Evolutionary conservation across 2,113 vertebrate genomes (phyloP), one percentile per base, ranked within the genome.

Genomic region (Apus apus): DNA sequence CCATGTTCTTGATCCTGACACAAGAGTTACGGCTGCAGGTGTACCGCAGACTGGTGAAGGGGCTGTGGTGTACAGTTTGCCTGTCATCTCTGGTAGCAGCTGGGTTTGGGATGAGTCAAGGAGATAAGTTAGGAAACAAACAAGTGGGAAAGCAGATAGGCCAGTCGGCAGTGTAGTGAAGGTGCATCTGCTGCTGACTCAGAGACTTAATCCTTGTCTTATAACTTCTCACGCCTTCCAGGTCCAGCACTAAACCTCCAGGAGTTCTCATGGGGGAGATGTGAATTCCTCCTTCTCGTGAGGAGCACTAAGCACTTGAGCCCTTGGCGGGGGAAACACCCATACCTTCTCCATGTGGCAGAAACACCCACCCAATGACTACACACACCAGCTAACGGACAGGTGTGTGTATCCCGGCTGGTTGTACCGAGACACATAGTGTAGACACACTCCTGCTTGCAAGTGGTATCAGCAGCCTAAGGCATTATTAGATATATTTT

Each of bases 181-280:
- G 87, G 67, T 51, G 88, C 6, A 6, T 62, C 87, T 43, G 2
- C 29, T 1, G 1, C 78, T 95, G 93, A 95, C 94, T 96, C 89
- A 95, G 86, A 95, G 51, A 75, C 67, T 81, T 87, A 62, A 91
- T 76, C 91, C 66, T 85, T 79, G 67, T 50, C 64, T 57, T 85
- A 60, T 51, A 12, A 0, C 76, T 96, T 93, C 89, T 95, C 95
- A 95, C 4, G 1, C 87, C 73, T 94, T 79, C 73, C 78, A 92
- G 61, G 57, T 92, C 88, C 34, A 82, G 78, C 78, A 73, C 27
- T 60, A 96, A 91, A 62, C 27, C 40, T 91, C 67, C 29, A 54
- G 50, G 27, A 77, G 48, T 20, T 93, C 85, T 77, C 67, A 87
- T 16, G 2, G 2, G 43, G 56, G 32, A 26, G 38, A 10, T 38